phyloP scores from a whole-genome alignment of 2,888 invertebrate species.

The Trachelus iudaicus region DNA sequence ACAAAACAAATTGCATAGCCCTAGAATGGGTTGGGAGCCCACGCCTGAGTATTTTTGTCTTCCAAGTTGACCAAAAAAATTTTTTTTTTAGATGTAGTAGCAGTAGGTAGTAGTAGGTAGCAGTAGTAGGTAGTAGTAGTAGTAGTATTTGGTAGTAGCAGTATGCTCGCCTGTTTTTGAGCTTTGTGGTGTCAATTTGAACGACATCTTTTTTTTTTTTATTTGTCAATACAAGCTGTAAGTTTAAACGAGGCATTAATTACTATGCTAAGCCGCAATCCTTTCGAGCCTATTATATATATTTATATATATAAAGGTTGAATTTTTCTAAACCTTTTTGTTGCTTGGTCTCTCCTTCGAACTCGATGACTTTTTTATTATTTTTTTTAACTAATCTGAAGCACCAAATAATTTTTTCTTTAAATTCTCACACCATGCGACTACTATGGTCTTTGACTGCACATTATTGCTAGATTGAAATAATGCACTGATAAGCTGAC shows the following conservation, averaged over 20 bases:
- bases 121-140: constrained; percentile 1
- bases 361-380: too few relatives aligned
- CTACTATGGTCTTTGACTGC: too few relatives aligned
- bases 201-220: constrained; percentile 57
- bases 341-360: constrained; percentile 56
- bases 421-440: too few relatives aligned
- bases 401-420: too few relatives aligned
- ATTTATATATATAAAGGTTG: constrained; percentile 38
- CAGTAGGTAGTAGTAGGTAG: not conserved
- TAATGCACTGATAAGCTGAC: too few relatives aligned
- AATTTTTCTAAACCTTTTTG: constrained; percentile 49
- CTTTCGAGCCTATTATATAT: constrained; percentile 47
- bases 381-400: too few relatives aligned
- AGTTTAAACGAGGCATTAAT: constrained; percentile 65
- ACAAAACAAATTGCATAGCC: constrained; percentile 63
- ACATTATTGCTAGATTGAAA: too few relatives aligned
- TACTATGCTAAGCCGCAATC: constrained; percentile 53
- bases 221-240: constrained; percentile 64
- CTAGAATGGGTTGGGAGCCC: constrained; percentile 58
- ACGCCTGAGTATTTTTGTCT: constrained; percentile 57
- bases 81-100: constrained; percentile 12
- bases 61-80: constrained; percentile 63
- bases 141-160: constrained; percentile 3
- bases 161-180: constrained; percentile 49
- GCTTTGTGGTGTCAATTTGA: constrained; percentile 58